A percentile compares a stretch with the other conserved stretches of the same genome.
These are phyloP conservation scores for Brachyhypopomus gauderio DNA, from an alignment of 2,113 vertebrate species.

Conservation along the genomic window DNA sequence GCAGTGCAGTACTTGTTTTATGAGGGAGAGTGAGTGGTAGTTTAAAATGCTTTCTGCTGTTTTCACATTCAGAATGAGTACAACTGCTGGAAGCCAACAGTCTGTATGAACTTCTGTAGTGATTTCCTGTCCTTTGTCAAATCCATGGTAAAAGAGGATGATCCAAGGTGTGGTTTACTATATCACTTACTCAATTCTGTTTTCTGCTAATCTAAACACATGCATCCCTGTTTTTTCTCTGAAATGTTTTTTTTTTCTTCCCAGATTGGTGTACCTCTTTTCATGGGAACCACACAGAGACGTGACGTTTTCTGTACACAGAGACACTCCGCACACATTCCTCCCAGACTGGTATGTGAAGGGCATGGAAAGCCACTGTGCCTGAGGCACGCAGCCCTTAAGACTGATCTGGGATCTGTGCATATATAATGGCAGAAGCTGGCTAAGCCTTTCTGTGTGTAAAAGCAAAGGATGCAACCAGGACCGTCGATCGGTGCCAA, in stretches of 20 bases:
- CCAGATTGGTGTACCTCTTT: conserved; percentile 84
- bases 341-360: conserved; percentile 83
- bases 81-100: conserved; percentile 87
- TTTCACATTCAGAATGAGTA: conserved; percentile 74
- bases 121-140: conserved; percentile 86
- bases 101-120: conserved; percentile 90
- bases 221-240: not conserved
- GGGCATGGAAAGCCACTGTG: conserved; percentile 59
- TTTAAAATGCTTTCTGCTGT: not conserved
- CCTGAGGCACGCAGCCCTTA: conserved; percentile 21
- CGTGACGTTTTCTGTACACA: conserved; percentile 80
- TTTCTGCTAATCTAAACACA: not conserved
- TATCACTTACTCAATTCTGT: not conserved
- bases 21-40: too few species aligned
- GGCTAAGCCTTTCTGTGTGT: not conserved
- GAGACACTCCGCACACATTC: conserved; percentile 74
- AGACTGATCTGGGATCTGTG: not conserved
- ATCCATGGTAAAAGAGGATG: conserved; percentile 75
- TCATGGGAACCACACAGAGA: conserved; percentile 80
- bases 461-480: too few species aligned
- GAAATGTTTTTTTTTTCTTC: conserved; percentile 3
- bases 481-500: too few species aligned
- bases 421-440: not conserved
- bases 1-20: too few species aligned
- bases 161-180: conserved; percentile 75